Evolutionary conservation across 2,113 vertebrate genomes (phyloP).

Genomic region (Meles meles): DNA sequence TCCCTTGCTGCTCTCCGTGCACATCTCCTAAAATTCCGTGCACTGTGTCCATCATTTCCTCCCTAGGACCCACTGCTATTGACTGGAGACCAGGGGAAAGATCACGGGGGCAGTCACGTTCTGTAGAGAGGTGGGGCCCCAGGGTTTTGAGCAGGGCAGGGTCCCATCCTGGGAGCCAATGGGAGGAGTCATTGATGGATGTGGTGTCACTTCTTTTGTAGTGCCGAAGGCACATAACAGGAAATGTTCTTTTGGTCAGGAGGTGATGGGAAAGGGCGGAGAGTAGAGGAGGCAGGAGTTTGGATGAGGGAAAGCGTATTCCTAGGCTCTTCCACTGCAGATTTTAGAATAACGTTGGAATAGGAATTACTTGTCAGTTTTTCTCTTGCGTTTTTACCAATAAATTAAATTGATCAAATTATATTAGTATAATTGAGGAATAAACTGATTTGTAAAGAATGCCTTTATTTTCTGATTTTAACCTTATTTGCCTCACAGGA

Average conservation of each 20-base stretch:
- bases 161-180: background rate
- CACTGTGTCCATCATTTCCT: background rate
- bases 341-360: background rate
- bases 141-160: background rate
- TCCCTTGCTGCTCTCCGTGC: background rate
- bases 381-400: background rate
- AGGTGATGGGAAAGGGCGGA: background rate
- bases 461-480: background rate
- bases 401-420: background rate
- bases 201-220: background rate
- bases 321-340: background rate
- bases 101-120: rapidly evolving
- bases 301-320: background rate
- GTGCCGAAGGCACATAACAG: background rate
- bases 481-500: background rate
- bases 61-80: background rate
- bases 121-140: background rate
- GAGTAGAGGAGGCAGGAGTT: background rate
- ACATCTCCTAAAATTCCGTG: background rate
- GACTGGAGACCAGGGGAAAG: background rate
- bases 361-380: background rate
- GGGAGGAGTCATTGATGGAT: rapidly evolving
- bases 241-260: background rate
- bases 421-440: background rate
- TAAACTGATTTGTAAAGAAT: background rate